These are phyloP conservation scores for Nylanderia fulva DNA, from an alignment of 1,140 invertebrate genomes.

Conservation along the genomic window DNA sequence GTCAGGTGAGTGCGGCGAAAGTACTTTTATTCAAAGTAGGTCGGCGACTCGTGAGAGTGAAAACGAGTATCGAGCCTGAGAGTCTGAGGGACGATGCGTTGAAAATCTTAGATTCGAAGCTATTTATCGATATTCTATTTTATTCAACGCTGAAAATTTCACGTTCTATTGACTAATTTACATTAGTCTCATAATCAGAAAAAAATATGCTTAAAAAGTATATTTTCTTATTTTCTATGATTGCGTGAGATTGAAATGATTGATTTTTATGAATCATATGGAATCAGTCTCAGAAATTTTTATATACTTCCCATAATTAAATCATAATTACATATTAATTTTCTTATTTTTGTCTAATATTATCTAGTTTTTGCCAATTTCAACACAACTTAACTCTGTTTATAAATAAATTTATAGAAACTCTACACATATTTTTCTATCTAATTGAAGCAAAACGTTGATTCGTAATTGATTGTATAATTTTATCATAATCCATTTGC, in stretches of 20 bases:
- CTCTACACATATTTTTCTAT: neutral
- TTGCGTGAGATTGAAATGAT: neutral
- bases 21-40: slow-evolving; percentile 70
- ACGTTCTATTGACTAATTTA: neutral
- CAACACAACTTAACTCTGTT: too few species aligned
- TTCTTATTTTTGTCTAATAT: too few species aligned
- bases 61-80: neutral
- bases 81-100: neutral
- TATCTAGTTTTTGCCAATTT: too few species aligned
- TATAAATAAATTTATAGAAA: too few species aligned
- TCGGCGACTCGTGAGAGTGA: slow-evolving; percentile 45
- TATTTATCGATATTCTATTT: neutral
- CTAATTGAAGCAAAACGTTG: neutral
- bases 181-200: neutral
- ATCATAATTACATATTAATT: too few species aligned
- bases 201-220: neutral
- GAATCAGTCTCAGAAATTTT: too few species aligned
- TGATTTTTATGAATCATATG: too few species aligned
- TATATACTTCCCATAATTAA: too few species aligned
- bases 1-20: slow-evolving; percentile 60
- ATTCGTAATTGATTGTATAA: neutral
- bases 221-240: neutral
- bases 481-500: neutral
- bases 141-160: neutral
- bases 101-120: neutral